phyloP scores from a whole-genome alignment of 2,797 vertebrate genomes.

The Galago senegalensis region DNA sequence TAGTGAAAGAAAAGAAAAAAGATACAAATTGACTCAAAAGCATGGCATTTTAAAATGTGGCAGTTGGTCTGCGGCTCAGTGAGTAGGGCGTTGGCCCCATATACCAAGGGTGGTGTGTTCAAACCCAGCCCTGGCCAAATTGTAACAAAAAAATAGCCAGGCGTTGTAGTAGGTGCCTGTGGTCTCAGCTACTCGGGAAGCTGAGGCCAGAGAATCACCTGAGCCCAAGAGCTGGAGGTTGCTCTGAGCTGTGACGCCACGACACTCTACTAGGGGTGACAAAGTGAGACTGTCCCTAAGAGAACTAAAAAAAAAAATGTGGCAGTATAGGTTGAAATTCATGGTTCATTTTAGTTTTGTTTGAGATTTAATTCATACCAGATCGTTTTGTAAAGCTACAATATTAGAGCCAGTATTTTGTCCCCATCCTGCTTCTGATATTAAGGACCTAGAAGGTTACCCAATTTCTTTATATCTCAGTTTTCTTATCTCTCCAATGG shows the following conservation, averaged over 20 bases:
- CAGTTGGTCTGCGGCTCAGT: neutral
- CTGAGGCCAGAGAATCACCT: no score
- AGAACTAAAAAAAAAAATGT: neutral
- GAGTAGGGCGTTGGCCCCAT: no score
- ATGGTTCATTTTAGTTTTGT: constrained; percentile 20
- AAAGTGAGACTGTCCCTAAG: no score
- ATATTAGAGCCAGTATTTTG: constrained; percentile 56
- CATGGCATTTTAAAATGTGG: constrained; percentile 49
- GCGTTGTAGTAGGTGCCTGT: no score
- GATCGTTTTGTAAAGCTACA: constrained; percentile 30
- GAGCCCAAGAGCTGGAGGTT: no score
- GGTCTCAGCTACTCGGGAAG: no score
- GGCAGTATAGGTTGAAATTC: constrained; percentile 1
- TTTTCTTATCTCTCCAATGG: constrained; percentile 61
- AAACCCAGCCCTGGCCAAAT: no score
- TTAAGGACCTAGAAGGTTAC: constrained; percentile 42
- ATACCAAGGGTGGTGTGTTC: no score
- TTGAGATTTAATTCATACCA: constrained; percentile 38
- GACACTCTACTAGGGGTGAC: no score
- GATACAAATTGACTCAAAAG: constrained; percentile 39
- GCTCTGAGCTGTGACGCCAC: no score
- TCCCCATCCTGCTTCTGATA: constrained; percentile 31
- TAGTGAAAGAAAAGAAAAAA: neutral
- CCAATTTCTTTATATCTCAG: constrained; percentile 43
- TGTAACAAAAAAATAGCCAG: no score